Conservation (phyloP, 1,140 invertebrate genomes). For the Saccostrea cuccullata region DNA sequence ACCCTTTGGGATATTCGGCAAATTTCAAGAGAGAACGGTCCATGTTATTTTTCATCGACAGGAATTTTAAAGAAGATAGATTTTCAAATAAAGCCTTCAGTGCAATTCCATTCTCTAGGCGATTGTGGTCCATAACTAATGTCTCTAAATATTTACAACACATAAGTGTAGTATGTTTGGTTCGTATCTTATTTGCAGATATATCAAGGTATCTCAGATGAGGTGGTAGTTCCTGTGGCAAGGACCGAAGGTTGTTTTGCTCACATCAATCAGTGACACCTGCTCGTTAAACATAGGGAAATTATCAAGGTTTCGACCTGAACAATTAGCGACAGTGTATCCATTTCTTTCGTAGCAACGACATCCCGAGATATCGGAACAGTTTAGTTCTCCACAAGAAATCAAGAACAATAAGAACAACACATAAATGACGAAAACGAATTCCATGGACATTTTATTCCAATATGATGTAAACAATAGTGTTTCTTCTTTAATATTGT, state of each 20-base stretch:
- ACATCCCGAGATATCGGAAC: not conserved
- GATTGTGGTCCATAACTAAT: not conserved
- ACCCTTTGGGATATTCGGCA: not conserved
- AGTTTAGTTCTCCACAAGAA: not conserved
- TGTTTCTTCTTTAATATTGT: too few species aligned
- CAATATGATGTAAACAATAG: too few species aligned
- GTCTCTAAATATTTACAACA: not conserved
- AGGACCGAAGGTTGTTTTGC: not conserved
- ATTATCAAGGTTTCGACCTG: not conserved
- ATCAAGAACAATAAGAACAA: not conserved
- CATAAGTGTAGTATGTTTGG: not conserved
- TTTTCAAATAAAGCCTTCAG: not conserved
- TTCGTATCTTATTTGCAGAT: not conserved
- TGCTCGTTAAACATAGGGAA: not conserved
- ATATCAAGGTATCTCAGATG: not conserved
- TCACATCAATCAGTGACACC: constrained; percentile 7
- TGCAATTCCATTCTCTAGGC: not conserved
- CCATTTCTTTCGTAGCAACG: not conserved
- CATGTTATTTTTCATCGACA: not conserved
- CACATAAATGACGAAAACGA: not conserved
- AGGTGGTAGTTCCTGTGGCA: not conserved
- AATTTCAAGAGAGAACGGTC: not conserved
- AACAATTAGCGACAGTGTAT: not conserved
- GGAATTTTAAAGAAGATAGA: not conserved
- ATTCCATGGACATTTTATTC: not conserved